Evolutionary conservation across 2,888 invertebrate genomes (phyloP).

Genomic region (Protodeltote pygarga): DNA sequence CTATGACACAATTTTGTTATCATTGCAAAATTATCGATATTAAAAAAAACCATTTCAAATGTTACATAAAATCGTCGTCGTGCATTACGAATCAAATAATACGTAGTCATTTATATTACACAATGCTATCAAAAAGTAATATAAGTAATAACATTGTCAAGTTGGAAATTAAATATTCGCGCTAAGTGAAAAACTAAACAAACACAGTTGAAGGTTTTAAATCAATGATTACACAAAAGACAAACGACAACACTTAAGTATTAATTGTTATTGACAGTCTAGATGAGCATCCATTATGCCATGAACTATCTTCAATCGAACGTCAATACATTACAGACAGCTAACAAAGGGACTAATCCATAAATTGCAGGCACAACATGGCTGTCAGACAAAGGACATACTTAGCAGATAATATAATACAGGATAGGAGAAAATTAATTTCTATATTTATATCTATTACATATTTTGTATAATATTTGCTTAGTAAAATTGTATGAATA

Average conservation of each 20-base stretch:
- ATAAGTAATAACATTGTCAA: too few species aligned
- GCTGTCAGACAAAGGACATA: constrained; percentile 59
- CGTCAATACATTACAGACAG: constrained; percentile 65
- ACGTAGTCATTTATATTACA: too few species aligned
- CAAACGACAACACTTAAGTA: constrained; percentile 17
- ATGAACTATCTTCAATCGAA: constrained; percentile 63
- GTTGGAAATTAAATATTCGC: too few species aligned
- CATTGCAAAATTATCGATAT: too few species aligned
- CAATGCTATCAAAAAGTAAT: too few species aligned
- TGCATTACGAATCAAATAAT: too few species aligned
- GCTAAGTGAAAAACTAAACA: too few species aligned
- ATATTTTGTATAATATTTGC: neutral
- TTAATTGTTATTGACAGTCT: constrained; percentile 42
- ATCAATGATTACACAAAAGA: neutral
- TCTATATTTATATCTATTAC: constrained; percentile 21
- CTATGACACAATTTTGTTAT: too few species aligned
- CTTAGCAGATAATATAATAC: constrained; percentile 42
- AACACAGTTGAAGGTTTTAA: neutral
- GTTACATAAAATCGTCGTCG: too few species aligned
- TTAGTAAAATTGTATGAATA: too few species aligned
- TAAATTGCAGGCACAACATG: constrained; percentile 70
- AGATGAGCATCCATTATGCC: constrained; percentile 58
- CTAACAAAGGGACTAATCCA: constrained; percentile 69
- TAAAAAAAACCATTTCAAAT: too few species aligned
- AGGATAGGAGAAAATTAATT: constrained; percentile 25